These are phyloP conservation scores for Typhlichthys subterraneus DNA, from an alignment of 2,797 vertebrate species.

Conservation along the genomic window DNA sequence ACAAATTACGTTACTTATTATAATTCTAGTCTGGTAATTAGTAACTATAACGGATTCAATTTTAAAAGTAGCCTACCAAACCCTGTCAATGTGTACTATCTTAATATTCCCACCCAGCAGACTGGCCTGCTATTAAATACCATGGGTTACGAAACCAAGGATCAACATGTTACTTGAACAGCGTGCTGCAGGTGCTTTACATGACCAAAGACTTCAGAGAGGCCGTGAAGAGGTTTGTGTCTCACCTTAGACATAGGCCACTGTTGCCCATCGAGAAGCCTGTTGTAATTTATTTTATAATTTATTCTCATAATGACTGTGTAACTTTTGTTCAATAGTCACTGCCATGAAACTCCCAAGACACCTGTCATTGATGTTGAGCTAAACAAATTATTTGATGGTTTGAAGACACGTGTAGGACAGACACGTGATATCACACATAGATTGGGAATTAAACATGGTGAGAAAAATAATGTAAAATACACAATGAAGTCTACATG, in stretches of 20 bases:
- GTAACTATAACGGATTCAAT: too few species aligned
- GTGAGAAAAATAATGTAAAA: slow-evolving; percentile 27
- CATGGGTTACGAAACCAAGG: slow-evolving; percentile 68
- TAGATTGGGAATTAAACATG: slow-evolving; percentile 51
- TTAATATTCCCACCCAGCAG: too few species aligned
- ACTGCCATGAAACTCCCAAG: neutral
- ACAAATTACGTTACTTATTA: too few species aligned
- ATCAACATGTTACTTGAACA: slow-evolving; percentile 64
- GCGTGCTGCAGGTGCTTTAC: slow-evolving; percentile 70
- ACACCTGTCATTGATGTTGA: neutral
- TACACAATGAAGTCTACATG: neutral
- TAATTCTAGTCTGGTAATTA: too few species aligned
- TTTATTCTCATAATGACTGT: neutral
- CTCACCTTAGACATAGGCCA: neutral
- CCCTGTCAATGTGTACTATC: too few species aligned
- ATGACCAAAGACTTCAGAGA: slow-evolving; percentile 49
- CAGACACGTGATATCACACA: slow-evolving; percentile 26
- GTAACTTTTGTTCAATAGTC: neutral
- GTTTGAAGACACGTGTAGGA: neutral
- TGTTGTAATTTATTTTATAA: neutral
- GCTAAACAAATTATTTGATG: slow-evolving; percentile 49
- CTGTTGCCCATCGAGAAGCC: neutral
- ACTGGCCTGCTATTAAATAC: slow-evolving; percentile 8
- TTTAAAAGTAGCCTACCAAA: too few species aligned
- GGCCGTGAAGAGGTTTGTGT: slow-evolving; percentile 53